These are phyloP conservation scores for Acanthiza pusilla DNA, from an alignment of 2,797 vertebrate genomes.

Conservation along the genomic window DNA sequence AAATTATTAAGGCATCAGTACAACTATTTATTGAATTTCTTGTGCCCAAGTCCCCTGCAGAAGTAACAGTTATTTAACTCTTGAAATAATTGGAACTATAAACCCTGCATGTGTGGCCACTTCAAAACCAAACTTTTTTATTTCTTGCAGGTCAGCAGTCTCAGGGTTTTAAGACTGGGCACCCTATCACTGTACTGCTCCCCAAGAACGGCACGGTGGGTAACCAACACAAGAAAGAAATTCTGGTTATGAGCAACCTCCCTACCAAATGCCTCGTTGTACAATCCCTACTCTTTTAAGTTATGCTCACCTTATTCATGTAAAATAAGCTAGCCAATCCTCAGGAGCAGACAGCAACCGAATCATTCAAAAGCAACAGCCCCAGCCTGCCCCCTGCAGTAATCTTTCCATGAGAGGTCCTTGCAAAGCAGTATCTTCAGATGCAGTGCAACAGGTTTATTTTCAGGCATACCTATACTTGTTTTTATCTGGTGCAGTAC, in stretches of 20 bases:
- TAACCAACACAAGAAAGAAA: neutral
- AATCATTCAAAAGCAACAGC: neutral
- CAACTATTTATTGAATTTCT: neutral
- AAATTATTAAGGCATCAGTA: neutral
- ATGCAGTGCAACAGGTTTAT: neutral
- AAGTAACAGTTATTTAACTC: neutral
- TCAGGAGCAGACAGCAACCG: neutral
- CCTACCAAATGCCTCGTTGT: neutral
- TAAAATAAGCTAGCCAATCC: neutral
- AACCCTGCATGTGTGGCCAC: neutral
- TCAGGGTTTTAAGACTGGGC: neutral
- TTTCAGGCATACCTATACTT: neutral
- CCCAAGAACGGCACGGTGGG: neutral
- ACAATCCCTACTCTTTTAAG: neutral
- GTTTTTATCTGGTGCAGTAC: neutral
- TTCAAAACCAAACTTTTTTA: neutral
- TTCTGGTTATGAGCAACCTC: neutral
- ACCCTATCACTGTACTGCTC: neutral
- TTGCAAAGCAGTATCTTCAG: neutral
- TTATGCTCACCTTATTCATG: neutral
- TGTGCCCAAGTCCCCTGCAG: neutral
- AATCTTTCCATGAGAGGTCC: neutral
- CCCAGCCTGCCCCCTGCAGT: neutral
- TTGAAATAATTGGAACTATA: neutral
- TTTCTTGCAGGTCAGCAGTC: neutral